Evolutionary conservation across 1,140 invertebrate genomes (phyloP).

Genomic region (Olivierus martensii): DNA sequence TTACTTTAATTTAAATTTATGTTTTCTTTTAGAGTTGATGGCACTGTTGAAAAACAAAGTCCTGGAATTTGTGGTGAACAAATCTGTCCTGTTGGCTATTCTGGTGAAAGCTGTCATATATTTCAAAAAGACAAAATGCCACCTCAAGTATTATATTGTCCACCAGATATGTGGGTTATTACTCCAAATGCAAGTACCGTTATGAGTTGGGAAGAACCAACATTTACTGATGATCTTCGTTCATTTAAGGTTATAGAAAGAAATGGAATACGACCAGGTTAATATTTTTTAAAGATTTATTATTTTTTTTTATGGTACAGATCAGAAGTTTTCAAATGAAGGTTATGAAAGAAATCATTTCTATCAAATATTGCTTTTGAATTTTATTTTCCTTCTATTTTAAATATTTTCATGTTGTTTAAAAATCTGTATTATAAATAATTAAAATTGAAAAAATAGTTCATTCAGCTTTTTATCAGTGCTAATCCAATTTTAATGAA

Average conservation of each 20-base stretch:
- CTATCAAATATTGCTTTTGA: too few species aligned
- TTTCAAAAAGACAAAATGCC: slow-evolving; percentile 69
- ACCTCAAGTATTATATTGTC: slow-evolving; percentile 74
- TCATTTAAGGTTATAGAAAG: slow-evolving; percentile 58
- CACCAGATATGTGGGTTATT: slow-evolving; percentile 86
- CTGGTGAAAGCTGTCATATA: slow-evolving; percentile 66
- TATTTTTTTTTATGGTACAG: too few species aligned
- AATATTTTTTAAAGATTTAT: too few species aligned
- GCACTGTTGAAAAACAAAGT: slow-evolving; percentile 75
- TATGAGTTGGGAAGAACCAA: slow-evolving; percentile 87
- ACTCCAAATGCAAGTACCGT: slow-evolving; percentile 79
- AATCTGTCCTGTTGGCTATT: slow-evolving; percentile 68
- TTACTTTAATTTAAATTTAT: neutral
- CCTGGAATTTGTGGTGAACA: slow-evolving; percentile 78
- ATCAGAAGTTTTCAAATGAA: too few species aligned
- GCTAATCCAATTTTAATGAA: too few species aligned
- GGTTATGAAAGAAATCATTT: too few species aligned
- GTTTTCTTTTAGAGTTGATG: slow-evolving; percentile 42
- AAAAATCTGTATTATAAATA: too few species aligned
- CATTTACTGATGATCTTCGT: slow-evolving; percentile 75
- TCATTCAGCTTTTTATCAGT: too few species aligned
- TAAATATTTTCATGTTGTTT: too few species aligned
- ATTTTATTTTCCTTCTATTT: too few species aligned
- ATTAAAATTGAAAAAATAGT: too few species aligned
- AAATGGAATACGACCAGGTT: slow-evolving; percentile 69